These are phyloP conservation scores for Zosterops hypoxanthus DNA, from an alignment of 2,113 vertebrate genomes.

Conservation along the genomic window DNA sequence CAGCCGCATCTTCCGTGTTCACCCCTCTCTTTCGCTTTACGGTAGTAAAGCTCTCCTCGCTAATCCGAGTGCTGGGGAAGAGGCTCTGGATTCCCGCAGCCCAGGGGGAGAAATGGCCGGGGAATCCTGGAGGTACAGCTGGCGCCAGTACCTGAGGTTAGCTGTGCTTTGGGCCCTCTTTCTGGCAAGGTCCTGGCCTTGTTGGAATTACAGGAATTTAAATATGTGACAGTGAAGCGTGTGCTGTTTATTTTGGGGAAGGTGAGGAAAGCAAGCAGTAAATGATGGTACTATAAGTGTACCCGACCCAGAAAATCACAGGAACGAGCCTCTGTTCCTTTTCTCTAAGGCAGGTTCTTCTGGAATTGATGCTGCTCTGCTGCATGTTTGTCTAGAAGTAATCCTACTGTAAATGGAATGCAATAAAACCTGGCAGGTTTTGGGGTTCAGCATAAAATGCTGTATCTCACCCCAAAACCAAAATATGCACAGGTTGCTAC, in stretches of 20 bases:
- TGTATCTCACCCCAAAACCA: background rate
- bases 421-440: background rate
- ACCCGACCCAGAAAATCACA: background rate
- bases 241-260: background rate
- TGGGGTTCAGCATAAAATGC: background rate
- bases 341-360: background rate
- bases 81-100: no score
- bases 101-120: fast-evolving
- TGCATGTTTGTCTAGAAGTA: background rate
- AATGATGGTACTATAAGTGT: background rate
- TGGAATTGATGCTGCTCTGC: background rate
- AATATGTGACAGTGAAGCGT: fast-evolving
- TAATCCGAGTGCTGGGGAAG: fast-evolving
- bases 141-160: fast-evolving
- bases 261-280: background rate
- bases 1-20: fast-evolving
- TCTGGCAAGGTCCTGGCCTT: background rate
- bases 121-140: background rate
- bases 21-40: background rate
- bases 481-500: background rate
- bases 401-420: background rate
- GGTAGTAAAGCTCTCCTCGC: fast-evolving
- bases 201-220: background rate
- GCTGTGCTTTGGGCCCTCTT: fast-evolving
- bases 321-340: background rate